These are phyloP conservation scores for Malurus splendens DNA, from an alignment of 2,797 vertebrate species.

Conservation along the genomic window DNA sequence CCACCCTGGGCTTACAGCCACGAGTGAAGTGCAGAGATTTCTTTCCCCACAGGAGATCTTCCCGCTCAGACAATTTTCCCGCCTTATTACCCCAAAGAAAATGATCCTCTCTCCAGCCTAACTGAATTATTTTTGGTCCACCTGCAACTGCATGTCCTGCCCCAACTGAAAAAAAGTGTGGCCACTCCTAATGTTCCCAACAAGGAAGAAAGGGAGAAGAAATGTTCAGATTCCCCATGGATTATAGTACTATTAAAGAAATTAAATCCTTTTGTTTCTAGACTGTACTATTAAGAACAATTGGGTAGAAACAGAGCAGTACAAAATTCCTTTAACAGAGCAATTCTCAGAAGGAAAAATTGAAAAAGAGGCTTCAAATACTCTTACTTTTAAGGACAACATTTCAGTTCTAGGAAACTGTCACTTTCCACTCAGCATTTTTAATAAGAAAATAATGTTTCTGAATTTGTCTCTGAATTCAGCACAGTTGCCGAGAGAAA, in stretches of 20 bases:
- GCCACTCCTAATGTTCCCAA: not conserved
- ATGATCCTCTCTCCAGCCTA: not conserved
- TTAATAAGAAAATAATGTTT: not conserved
- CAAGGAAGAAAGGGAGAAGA: not conserved
- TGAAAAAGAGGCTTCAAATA: not conserved
- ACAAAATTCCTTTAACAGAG: not conserved
- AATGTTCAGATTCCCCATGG: not conserved
- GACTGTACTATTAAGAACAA: not conserved
- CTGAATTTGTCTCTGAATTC: slow-evolving; percentile 1
- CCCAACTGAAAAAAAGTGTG: not conserved
- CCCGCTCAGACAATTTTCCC: not conserved
- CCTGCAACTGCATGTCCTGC: not conserved
- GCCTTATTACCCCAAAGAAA: not conserved
- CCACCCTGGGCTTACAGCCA: not conserved
- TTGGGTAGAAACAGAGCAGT: not conserved
- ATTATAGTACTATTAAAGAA: not conserved
- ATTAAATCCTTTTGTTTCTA: not conserved
- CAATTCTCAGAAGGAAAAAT: not conserved
- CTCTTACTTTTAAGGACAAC: not conserved
- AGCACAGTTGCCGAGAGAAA: not conserved
- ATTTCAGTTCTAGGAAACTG: not conserved
- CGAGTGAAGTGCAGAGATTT: not conserved
- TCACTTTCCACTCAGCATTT: not conserved
- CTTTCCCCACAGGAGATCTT: not conserved
- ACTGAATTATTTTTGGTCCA: not conserved